Base-by-base conservation (phyloP, 2,113 vertebrate species). In the Phalacrocorax aristotelis region DNA sequence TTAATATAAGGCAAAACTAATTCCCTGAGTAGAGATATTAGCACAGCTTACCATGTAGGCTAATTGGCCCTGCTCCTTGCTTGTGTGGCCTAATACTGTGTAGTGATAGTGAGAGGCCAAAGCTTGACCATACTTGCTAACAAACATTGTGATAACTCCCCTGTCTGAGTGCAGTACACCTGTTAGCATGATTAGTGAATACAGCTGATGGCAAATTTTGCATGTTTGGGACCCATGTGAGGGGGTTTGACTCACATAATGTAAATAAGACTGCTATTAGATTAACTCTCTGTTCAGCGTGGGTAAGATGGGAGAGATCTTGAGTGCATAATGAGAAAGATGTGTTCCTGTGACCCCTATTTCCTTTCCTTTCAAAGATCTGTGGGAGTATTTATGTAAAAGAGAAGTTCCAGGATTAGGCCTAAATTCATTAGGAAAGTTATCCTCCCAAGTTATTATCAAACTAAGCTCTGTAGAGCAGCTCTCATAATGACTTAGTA, bases 371-470 rank as follows among this genome's bases (percentile, higher is more conserved):
- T 83, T 78, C 66, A 93, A 49, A 61, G 48, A 30, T 65, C 90
- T 90, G 48, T 95, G 86, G 92, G 77, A 92, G 79, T 92, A 88
- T 83, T 94, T 93, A 71, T 81, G 51, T 64, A 49, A 86, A 82
- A 88, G n/a, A 86, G 44, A 89, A 87, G 60, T 93, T 87, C 17
- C 32, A 95, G 68, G 44, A 85, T 78, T 60, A 57, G 27, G 60
- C 51, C 36, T 83, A 81, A 92, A 93, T 71, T 91, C 57, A 88
- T 88, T 90, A 92, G 60, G 64, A 92, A 68, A 60, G 26, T 82
- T 90, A 94, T 64, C 49, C 72, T 92, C 51, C 60, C 1, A 0
- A 58, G 48, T 49, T 2, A 5, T 92, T 89, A 89, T 89, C 79
- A 77, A 92, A 86, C 88, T 81, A 66, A 74, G n/a, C 62, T 74